These are phyloP conservation scores for Atlantisia rogersi DNA, from an alignment of 2,113 vertebrate genomes.

Conservation along the genomic window DNA sequence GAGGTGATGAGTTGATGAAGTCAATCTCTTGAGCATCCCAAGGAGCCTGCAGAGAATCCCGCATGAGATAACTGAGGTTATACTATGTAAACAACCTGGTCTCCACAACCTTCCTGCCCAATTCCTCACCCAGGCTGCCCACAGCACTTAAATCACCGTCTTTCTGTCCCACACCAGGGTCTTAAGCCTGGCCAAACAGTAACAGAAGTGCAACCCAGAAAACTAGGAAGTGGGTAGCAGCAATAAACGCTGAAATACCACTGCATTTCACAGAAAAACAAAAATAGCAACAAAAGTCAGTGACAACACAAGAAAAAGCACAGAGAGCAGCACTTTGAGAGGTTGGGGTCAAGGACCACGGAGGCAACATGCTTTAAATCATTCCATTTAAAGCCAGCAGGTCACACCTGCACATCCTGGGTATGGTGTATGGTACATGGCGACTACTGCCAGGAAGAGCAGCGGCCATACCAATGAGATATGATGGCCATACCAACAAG, in stretches of 20 bases:
- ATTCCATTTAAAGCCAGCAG: neutral
- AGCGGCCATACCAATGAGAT: fast-evolving
- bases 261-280: neutral
- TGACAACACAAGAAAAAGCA: neutral
- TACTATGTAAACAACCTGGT: neutral
- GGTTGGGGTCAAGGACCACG: neutral
- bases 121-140: neutral
- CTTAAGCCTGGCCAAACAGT: neutral
- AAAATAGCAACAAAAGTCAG: neutral
- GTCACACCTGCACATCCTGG: neutral
- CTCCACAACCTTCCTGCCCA: neutral
- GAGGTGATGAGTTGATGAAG: neutral
- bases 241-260: neutral
- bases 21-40: neutral
- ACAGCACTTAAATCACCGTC: neutral
- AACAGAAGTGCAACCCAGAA: neutral
- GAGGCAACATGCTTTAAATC: neutral
- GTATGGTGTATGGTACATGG: neutral
- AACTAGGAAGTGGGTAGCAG: neutral
- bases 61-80: neutral
- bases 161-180: neutral
- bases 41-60: neutral
- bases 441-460: neutral
- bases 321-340: neutral
- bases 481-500: fast-evolving